Percentiles rank a stretch among this genome's conserved stretches.
These are phyloP conservation scores for Phenganax subtilis DNA, from an alignment of 92 coral and sea anemone species.

Conservation along the genomic window DNA sequence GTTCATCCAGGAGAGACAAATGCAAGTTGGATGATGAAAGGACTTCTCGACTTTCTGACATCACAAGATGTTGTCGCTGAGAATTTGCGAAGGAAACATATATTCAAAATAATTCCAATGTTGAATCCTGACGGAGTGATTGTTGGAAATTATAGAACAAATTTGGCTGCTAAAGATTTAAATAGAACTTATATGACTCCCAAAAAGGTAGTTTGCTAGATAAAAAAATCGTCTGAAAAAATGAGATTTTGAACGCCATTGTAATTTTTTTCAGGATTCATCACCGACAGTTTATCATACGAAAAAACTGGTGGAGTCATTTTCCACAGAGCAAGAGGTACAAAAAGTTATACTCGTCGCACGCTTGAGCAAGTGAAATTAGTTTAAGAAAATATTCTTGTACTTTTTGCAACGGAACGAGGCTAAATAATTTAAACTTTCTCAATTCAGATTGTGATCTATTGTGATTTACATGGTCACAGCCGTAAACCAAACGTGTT, in stretches of 20 bases:
- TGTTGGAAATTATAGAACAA: slow-evolving; percentile 96
- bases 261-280: slow-evolving; percentile 46
- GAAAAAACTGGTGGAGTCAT: slow-evolving; percentile 77
- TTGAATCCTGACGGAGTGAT: slow-evolving; percentile 95
- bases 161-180: slow-evolving; percentile 83
- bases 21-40: slow-evolving; percentile 99
- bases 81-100: slow-evolving; percentile 88
- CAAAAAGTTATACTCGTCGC: too few species aligned
- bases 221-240: neutral
- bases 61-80: slow-evolving; percentile 81
- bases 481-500: slow-evolving; percentile 97
- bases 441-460: slow-evolving; percentile 69
- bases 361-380: too few species aligned
- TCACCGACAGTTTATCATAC: slow-evolving; percentile 93
- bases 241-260: neutral
- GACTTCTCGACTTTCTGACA: slow-evolving; percentile 86
- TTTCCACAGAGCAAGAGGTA: slow-evolving; percentile 84
- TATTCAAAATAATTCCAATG: slow-evolving; percentile 94
- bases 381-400: too few species aligned
- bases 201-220: slow-evolving; percentile 57
- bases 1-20: slow-evolving; percentile 99
- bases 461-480: slow-evolving; percentile 97
- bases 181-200: slow-evolving; percentile 94
- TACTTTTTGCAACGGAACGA: too few species aligned
- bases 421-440: neutral